Percentiles rank a stretch among this genome's conserved stretches.
Evolutionary conservation across 2,888 invertebrate genomes (phyloP).

Genomic region (Spilarctia lutea): DNA sequence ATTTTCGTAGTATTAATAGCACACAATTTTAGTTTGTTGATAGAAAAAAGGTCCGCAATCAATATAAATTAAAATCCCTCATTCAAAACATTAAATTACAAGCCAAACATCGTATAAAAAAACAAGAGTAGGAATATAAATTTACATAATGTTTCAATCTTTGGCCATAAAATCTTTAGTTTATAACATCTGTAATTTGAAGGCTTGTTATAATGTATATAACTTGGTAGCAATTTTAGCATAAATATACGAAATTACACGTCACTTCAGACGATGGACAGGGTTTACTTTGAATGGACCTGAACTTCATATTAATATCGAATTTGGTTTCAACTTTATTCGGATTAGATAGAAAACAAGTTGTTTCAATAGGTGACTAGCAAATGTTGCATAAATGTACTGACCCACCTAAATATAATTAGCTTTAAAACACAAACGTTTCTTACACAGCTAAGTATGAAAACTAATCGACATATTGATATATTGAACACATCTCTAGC

Average conservation of each 20-base stretch:
- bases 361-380: not conserved
- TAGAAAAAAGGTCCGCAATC: not conserved
- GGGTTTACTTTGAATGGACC: constrained; percentile 9
- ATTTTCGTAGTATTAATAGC: not conserved
- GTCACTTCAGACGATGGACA: constrained; percentile 9
- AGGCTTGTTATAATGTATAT: constrained; percentile 33
- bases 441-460: too few relatives aligned
- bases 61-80: not conserved
- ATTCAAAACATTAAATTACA: not conserved
- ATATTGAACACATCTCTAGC: too few relatives aligned
- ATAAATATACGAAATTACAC: constrained; percentile 39
- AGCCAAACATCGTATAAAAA: not conserved
- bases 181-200: constrained; percentile 2
- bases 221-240: constrained; percentile 44
- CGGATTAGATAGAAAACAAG: not conserved
- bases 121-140: not conserved
- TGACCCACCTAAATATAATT: too few relatives aligned
- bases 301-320: not conserved
- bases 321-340: not conserved
- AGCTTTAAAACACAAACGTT: too few relatives aligned
- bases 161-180: not conserved
- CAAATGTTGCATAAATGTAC: too few relatives aligned
- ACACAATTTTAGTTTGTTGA: not conserved
- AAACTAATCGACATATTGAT: too few relatives aligned
- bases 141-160: not conserved